Evolutionary conservation across 2,888 invertebrate genomes (phyloP), one percentile per base, ranked within the genome.

Genomic region (Temnothorax unifasciatus): DNA sequence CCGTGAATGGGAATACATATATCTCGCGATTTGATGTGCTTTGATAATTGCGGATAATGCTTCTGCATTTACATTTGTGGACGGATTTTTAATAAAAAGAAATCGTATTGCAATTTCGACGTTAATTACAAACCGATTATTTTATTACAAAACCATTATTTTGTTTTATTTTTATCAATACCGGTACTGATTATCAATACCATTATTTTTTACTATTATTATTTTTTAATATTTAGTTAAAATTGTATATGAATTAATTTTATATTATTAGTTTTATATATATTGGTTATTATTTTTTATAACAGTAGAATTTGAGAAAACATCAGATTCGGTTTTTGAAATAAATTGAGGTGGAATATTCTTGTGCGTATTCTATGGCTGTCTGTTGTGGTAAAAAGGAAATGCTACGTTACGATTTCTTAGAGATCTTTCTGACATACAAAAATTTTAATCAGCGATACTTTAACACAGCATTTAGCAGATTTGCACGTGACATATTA

Each of bases 261-360:
- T 34, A 34, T 34, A 47, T 13, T 50, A 50, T 5, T 50, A 18
- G 8, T 9, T 41, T 68, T 6, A 2, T 69, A 50, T 50, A 29
- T 69, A 29, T 9, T n/a, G n/a, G 5, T 68, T 57, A 21, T 25
- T 71, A 47, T 38, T 52, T 2, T 54, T 71, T 38, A 9, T 8
- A 52, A 34, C 8, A 50, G 11, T 21, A 41, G 57, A 15, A 73
- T 73, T 57, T 73, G 25, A 73, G 21, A 4, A 25, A 54, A 71
- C 3, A 15, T 71, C 15, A 18, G 25, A 18, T 75, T 75, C 0
- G 13, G 0, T 34, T 61, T 34, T 34, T 15, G 0, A 75, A 61
- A 34, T 21, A 44, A 44, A 59, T 61, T 61, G 21, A 15, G 6
- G 18, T 9, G 1, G 50, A 50, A 21, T 15, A 75, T 75, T 38